These are phyloP conservation scores for Triplophysa siluroides DNA, from an alignment of 2,113 vertebrate species.

Conservation along the genomic window DNA sequence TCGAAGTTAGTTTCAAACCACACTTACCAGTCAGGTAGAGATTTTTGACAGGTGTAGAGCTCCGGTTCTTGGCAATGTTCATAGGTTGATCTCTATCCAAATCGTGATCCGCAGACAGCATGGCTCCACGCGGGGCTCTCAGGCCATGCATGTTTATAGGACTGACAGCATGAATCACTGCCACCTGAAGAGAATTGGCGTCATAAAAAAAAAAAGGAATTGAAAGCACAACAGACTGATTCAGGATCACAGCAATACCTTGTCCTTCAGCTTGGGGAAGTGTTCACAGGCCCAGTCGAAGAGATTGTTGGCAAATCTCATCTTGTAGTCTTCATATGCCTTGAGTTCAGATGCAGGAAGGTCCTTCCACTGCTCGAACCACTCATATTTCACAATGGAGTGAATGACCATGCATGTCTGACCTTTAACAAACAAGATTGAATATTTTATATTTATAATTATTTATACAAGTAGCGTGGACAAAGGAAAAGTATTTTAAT, in stretches of 20 bases:
- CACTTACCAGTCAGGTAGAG: no score
- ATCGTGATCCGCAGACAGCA: neutral
- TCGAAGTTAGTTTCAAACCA: no score
- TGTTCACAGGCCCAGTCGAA: constrained; percentile 14
- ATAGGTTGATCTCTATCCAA: neutral
- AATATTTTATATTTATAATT: no score
- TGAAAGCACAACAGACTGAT: neutral
- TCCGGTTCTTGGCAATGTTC: constrained; percentile 3
- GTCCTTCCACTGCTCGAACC: constrained; percentile 10
- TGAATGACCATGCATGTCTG: neutral
- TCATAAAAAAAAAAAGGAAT: no score
- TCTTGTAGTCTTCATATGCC: neutral
- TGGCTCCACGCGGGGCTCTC: neutral
- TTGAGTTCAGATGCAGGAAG: neutral
- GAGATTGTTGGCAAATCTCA: constrained; percentile 5
- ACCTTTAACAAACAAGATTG: no score
- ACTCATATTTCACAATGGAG: neutral
- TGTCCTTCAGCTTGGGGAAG: neutral
- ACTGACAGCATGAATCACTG: constrained; percentile 12
- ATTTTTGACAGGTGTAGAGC: constrained; percentile 11
- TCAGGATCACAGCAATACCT: neutral
- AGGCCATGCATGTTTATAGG: constrained; percentile 12
- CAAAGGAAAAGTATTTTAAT: no score
- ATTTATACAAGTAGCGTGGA: no score
- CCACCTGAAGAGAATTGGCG: neutral